Percentiles rank a stretch among this genome's conserved stretches.
These are phyloP conservation scores for Desmodus rotundus DNA, from an alignment of 2,113 vertebrate genomes.

Conservation along the genomic window DNA sequence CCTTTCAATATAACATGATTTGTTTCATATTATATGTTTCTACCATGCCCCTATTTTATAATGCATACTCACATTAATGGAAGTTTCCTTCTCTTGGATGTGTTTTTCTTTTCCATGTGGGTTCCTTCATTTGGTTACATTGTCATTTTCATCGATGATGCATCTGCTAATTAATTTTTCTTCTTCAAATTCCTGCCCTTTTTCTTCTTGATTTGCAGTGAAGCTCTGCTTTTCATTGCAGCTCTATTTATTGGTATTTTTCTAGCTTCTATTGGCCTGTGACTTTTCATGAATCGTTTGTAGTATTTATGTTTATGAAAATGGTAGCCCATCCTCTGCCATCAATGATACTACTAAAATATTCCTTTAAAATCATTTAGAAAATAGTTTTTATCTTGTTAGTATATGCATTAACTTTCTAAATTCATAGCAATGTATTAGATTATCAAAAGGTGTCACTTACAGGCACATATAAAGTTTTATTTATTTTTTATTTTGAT, in stretches of 20 bases:
- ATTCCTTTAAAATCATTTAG: neutral
- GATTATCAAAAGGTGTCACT: neutral
- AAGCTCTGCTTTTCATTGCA: conserved; percentile 47
- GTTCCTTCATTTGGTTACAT: neutral
- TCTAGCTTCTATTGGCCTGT: neutral
- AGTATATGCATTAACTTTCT: neutral
- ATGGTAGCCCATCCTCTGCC: conserved; percentile 13
- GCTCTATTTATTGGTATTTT: conserved; percentile 15
- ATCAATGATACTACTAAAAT: neutral
- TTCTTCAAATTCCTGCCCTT: conserved; percentile 38
- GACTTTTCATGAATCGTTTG: neutral
- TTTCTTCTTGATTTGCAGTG: conserved; percentile 36
- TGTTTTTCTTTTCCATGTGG: conserved; percentile 44
- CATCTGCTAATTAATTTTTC: conserved; percentile 50
- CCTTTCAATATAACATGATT: neutral
- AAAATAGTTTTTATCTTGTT: neutral
- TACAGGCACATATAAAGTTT: neutral
- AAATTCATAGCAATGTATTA: accelerated
- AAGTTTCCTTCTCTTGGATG: neutral
- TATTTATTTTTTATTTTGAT: neutral
- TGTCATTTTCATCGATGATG: conserved; percentile 48
- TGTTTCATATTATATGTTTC: conserved; percentile 9
- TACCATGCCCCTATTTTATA: neutral
- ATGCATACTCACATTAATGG: neutral
- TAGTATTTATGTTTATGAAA: conserved; percentile 19